phyloP scores from a whole-genome alignment of 2,797 vertebrate species.

The Gambelia wislizenii region DNA sequence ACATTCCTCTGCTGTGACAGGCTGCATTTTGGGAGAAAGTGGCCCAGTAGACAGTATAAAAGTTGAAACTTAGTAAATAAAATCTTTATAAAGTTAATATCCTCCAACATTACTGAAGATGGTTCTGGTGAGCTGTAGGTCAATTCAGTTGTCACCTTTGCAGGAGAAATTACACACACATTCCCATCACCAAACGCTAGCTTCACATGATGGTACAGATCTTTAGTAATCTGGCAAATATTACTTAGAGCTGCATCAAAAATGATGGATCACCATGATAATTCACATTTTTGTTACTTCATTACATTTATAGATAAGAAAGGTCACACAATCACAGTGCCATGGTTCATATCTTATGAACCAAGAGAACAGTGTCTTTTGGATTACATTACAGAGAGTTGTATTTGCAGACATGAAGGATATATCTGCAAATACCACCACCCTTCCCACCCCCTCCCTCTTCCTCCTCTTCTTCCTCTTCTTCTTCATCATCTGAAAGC shows the following conservation, averaged over 20 bases:
- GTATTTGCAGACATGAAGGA: no score
- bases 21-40: not conserved
- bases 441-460: no score
- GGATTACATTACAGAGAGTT: not conserved
- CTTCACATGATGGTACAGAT: not conserved
- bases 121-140: constrained; percentile 15
- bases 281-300: constrained; percentile 36
- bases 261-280: constrained; percentile 32
- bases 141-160: constrained; percentile 13
- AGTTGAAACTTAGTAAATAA: constrained; percentile 14
- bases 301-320: constrained; percentile 25
- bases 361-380: not conserved
- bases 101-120: not conserved
- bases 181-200: not conserved
- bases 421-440: not conserved
- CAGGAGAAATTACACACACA: not conserved
- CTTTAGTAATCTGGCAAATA: constrained; percentile 27
- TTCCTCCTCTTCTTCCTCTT: no score
- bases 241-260: constrained; percentile 19
- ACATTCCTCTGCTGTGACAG: not conserved
- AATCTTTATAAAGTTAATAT: constrained; percentile 28
- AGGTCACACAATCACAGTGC: constrained; percentile 1
- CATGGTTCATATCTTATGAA: not conserved
- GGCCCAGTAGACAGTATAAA: not conserved
- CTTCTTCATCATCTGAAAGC: no score